These are phyloP conservation scores for Cynodonichthys magdalenae DNA, from an alignment of 2,797 vertebrate genomes.

Conservation along the genomic window DNA sequence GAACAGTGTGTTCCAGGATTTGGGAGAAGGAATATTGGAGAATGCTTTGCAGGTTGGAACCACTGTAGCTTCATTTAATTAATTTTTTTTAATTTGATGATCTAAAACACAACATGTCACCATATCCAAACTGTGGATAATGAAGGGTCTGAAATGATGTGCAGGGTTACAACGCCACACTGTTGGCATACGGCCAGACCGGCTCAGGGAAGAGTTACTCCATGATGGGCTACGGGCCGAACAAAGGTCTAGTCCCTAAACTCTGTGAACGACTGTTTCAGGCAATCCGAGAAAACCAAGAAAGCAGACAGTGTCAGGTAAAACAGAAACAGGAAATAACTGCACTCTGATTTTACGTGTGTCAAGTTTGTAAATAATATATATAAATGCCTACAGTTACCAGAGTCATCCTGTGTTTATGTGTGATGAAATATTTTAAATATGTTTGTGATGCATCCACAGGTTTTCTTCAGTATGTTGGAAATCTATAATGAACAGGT, in stretches of 20 bases:
- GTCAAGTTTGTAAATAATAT: not conserved
- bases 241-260: constrained; percentile 86
- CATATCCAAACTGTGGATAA: not conserved
- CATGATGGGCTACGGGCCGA: constrained; percentile 84
- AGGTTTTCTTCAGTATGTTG: constrained; percentile 92
- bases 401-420: no score
- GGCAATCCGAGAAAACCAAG: constrained; percentile 74
- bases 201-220: constrained; percentile 90
- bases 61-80: not conserved
- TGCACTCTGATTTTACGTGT: not conserved
- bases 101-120: not conserved
- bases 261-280: constrained; percentile 86
- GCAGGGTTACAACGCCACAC: constrained; percentile 86
- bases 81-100: not conserved
- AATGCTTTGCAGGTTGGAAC: constrained; percentile 79
- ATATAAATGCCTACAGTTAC: no score
- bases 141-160: constrained; percentile 3
- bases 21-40: constrained; percentile 84
- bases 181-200: constrained; percentile 86
- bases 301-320: constrained; percentile 84
- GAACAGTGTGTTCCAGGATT: constrained; percentile 82
- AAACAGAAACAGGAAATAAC: not conserved
- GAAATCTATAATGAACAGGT: constrained; percentile 93
- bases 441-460: constrained; percentile 30
- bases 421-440: not conserved